Conservation (phyloP, 35 echinoderm and acorn worm species). For the Stichopus chloronotus region DNA sequence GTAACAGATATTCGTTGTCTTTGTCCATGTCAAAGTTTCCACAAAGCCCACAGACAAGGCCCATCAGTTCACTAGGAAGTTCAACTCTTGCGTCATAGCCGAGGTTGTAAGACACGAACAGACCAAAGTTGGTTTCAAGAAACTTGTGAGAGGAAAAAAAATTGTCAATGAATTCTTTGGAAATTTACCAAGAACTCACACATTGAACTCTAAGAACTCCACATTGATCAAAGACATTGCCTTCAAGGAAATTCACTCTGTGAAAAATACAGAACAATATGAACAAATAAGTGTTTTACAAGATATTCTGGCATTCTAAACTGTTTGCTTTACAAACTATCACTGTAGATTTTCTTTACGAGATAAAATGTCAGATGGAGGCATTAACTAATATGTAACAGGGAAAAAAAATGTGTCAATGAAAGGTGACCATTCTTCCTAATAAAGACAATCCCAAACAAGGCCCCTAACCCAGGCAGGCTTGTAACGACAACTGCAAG, state of each 20-base stretch:
- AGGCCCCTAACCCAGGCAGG: no score
- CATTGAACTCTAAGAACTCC: no score
- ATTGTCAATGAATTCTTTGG: neutral
- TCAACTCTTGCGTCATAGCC: slow-evolving; percentile 1
- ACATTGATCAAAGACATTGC: neutral
- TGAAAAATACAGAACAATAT: neutral
- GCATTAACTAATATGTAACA: no score
- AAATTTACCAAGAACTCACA: neutral
- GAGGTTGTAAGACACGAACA: slow-evolving; percentile 23
- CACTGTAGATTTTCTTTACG: no score
- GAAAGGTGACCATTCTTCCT: no score
- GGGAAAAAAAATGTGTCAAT: no score
- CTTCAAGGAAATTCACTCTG: neutral
- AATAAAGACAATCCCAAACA: no score
- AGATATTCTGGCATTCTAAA: neutral
- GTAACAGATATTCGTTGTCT: slow-evolving; percentile 65
- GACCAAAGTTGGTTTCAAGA: slow-evolving; percentile 34
- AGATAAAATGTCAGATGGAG: no score
- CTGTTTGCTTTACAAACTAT: neutral
- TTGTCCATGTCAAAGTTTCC: slow-evolving; percentile 76
- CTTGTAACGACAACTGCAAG: no score
- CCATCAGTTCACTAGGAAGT: slow-evolving; percentile 1
- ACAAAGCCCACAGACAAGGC: slow-evolving; percentile 75
- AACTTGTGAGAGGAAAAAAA: neutral
- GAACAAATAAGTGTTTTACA: neutral